Percentiles rank a stretch among this genome's conserved stretches.
Evolutionary conservation across 2,113 vertebrate species (phyloP).

Genomic region (Neolamprologus fasciatus): DNA sequence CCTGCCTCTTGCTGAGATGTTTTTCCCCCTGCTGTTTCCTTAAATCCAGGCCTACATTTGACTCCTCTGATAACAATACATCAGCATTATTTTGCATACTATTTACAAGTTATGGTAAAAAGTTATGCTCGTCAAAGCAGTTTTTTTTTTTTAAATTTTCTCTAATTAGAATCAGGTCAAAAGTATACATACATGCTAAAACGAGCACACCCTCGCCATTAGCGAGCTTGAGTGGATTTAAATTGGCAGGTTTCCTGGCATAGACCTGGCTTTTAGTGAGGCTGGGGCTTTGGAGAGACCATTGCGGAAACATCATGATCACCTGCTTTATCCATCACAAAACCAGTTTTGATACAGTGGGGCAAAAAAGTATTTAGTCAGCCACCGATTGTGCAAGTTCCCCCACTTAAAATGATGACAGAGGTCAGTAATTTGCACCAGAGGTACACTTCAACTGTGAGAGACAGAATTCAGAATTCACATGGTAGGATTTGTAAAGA

Average conservation of each 20-base stretch:
- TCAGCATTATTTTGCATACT: not conserved
- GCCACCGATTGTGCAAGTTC: too few relatives aligned
- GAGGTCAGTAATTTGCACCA: too few relatives aligned
- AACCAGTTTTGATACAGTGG: not conserved
- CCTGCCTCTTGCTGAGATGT: not conserved
- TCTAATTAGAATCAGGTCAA: not conserved
- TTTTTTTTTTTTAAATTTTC: fast-evolving
- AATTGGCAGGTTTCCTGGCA: not conserved
- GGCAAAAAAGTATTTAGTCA: too few relatives aligned
- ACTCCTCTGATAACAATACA: not conserved
- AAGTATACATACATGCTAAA: not conserved
- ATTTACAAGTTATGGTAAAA: not conserved
- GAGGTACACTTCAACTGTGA: too few relatives aligned
- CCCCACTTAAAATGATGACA: too few relatives aligned
- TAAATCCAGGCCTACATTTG: not conserved
- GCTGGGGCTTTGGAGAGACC: not conserved
- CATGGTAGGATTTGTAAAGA: too few relatives aligned
- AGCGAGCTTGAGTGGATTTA: not conserved
- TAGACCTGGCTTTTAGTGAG: not conserved
- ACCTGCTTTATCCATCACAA: not conserved
- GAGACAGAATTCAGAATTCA: too few relatives aligned
- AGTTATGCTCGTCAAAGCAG: not conserved
- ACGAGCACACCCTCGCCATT: not conserved
- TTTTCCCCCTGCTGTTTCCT: not conserved
- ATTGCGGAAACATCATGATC: not conserved